Evolutionary conservation across 64 coral and sea anemone genomes (phyloP), one percentile per base, ranked within the genome.

Genomic region (Montipora cactus): DNA sequence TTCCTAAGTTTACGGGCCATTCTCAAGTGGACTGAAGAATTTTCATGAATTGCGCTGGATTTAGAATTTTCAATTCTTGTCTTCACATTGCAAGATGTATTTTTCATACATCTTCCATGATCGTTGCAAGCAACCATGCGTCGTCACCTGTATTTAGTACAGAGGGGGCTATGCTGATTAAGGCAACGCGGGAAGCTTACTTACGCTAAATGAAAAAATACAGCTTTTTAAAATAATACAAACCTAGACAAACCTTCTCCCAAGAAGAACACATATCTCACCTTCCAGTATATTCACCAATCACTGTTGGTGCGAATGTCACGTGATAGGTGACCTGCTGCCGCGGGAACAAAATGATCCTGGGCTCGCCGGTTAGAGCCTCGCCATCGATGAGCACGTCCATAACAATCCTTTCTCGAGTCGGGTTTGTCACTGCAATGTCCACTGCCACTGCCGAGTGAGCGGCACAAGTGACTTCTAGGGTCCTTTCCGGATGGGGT

Each of bases 401-500:
- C 74, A 99, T 94, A 1, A 91, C 61, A 25, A 94, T 87, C 15
- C 94, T 94, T 49, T 99, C 98, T 7, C 86, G 59, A 16, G 94
- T 94, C 25, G 98, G 98, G 76, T 99, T 99, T 28, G 94, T 89
- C 59, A 99, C 98, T 87, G 79, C 89, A 51, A 99, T 96, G 45
- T 99, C 98, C 4, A 99, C 92, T 15, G 83, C 81, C 0, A 90
- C 95, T 19, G 92, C 89, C 11, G 95, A 96, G 71, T 94, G 92
- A 14, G 94, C 98, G 16, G 98, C 92, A 77, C 98, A 99, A 5
- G 59, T 92, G 73, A 99, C 95, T 20, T 99, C 98, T 15, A 99
- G 74, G 45, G 89, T 91, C 80, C 61, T 94, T 80, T 96, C 98
- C 3, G 89, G 92, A 21, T 79, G 76, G 12, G 98, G 89, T 53